Conservation (phyloP, 1,140 invertebrate genomes). For the Scaptomyza hsui region DNA sequence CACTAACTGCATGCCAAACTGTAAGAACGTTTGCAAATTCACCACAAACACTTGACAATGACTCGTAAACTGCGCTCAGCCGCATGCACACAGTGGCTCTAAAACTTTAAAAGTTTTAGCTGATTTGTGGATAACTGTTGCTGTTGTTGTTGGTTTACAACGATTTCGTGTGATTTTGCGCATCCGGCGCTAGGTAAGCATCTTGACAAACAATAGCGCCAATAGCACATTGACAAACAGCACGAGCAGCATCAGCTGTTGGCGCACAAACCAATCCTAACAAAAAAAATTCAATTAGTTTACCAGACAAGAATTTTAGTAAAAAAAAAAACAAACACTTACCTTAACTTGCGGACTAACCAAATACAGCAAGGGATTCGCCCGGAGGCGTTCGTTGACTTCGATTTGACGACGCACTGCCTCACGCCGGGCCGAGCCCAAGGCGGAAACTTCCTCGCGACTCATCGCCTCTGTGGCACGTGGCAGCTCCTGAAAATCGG, state of each 20-base stretch:
- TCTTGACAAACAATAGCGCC: constrained; percentile 98
- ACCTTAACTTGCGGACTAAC: constrained; percentile 99
- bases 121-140: constrained; percentile 3
- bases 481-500: constrained; percentile 94
- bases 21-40: constrained; percentile 8
- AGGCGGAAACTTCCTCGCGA: constrained; percentile 96
- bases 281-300: not conserved
- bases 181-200: constrained; percentile 92
- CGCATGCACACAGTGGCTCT: constrained; percentile 12
- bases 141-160: constrained; percentile 7
- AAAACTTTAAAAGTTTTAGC: constrained; percentile 17
- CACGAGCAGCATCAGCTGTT: constrained; percentile 97
- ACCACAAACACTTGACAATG: constrained; percentile 16
- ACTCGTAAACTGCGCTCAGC: constrained; percentile 13
- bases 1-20: not conserved
- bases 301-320: too few species aligned
- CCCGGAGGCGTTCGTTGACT: constrained; percentile 94
- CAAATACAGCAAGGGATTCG: constrained; percentile 97
- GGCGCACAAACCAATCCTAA: constrained; percentile 98
- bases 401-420: constrained; percentile 96
- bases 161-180: constrained; percentile 62
- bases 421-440: constrained; percentile 96
- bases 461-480: constrained; percentile 92
- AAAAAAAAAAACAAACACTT: constrained; percentile 73
- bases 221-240: constrained; percentile 98